These are phyloP conservation scores for Lepidurus arcticus DNA, from an alignment of 1,140 invertebrate species.

Conservation along the genomic window DNA sequence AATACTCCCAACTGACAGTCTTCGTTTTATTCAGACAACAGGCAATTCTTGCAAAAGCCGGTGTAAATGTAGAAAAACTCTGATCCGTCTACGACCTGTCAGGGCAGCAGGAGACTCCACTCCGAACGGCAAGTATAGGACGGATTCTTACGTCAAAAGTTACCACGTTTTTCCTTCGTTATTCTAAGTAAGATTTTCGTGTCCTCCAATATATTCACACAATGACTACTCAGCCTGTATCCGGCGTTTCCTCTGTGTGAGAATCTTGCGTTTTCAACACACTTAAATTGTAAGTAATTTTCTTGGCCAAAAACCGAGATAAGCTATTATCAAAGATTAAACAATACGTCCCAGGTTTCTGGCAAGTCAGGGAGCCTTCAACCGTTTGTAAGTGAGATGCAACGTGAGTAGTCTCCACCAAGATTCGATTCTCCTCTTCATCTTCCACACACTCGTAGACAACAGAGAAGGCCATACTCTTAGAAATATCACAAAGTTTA, in stretches of 20 bases:
- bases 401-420: constrained; percentile 24
- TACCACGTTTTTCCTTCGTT: not conserved
- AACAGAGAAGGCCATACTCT: constrained; percentile 29
- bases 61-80: not conserved
- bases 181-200: not conserved
- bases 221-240: not conserved
- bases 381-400: constrained; percentile 22
- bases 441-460: constrained; percentile 18
- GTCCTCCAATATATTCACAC: not conserved
- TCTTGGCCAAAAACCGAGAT: constrained; percentile 31
- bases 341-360: constrained; percentile 24
- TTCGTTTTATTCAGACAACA: not conserved
- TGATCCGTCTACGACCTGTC: not conserved
- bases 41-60: not conserved
- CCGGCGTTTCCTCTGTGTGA: not conserved
- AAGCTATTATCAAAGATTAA: constrained; percentile 31
- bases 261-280: not conserved
- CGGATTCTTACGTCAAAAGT: not conserved
- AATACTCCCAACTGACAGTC: not conserved
- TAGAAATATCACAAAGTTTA: not conserved
- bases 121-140: not conserved
- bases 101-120: not conserved
- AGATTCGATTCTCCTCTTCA: not conserved
- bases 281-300: constrained; percentile 33
- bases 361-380: not conserved